A percentile compares a stretch with the other conserved stretches of the same genome.
Conservation (phyloP, 1,140 invertebrate genomes). For the honey bee (Apis mellifera) region Amel_HAv3.1 CM009931.2:2240001-2240500, state of each 20-base stretch:
- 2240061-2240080: slow-evolving; percentile 45
- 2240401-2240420: slow-evolving; percentile 51
- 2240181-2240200: slow-evolving; percentile 36
- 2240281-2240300: slow-evolving; percentile 48
- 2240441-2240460: slow-evolving; percentile 46
- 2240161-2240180: slow-evolving; percentile 59
- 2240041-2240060: slow-evolving; percentile 50
- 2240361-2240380: slow-evolving; percentile 15
- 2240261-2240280: slow-evolving; percentile 44
- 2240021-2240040: slow-evolving; percentile 40
- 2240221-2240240: slow-evolving; percentile 25
- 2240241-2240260: not conserved
- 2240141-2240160: slow-evolving; percentile 34
- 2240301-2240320: slow-evolving; percentile 25
- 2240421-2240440: slow-evolving; percentile 51
- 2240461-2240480: slow-evolving; percentile 48
- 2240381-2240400: slow-evolving; percentile 30
- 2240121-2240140: slow-evolving; percentile 40
- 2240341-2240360: slow-evolving; percentile 19
- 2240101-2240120: slow-evolving; percentile 40
- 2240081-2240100: slow-evolving; percentile 48
- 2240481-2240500: slow-evolving; percentile 53
- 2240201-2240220: slow-evolving; percentile 39
- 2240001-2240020: slow-evolving; percentile 24
- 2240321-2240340: slow-evolving; percentile 5